Conservation (phyloP, 2,797 vertebrate genomes). For the Pelodytes ibericus region DNA sequence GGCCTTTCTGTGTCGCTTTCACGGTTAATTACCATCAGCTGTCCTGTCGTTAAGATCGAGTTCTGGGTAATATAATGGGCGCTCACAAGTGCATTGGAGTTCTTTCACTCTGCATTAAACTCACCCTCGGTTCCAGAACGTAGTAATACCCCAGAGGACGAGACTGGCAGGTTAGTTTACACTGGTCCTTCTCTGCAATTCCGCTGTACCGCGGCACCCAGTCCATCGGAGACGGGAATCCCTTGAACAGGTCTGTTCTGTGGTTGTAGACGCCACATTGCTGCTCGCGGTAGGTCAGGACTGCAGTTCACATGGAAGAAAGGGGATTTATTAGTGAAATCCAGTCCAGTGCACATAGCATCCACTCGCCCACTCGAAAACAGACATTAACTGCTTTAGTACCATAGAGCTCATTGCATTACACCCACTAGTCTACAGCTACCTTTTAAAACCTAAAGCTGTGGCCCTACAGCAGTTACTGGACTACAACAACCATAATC, state of each 20-base stretch:
- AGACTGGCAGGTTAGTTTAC: slow-evolving; percentile 73
- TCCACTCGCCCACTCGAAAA: too few relatives aligned
- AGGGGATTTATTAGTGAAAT: neutral
- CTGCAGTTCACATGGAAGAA: slow-evolving; percentile 44
- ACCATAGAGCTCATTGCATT: neutral
- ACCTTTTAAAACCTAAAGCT: neutral
- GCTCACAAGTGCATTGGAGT: too few relatives aligned
- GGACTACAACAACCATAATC: too few relatives aligned
- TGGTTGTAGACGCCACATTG: slow-evolving; percentile 72
- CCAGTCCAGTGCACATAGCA: too few relatives aligned
- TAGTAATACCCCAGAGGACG: slow-evolving; percentile 69
- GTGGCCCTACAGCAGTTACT: too few relatives aligned
- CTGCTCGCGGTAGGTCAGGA: slow-evolving; percentile 68
- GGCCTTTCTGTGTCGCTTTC: too few relatives aligned
- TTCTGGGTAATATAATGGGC: too few relatives aligned
- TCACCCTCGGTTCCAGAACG: slow-evolving; percentile 67
- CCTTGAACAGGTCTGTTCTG: slow-evolving; percentile 64
- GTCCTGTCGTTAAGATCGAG: too few relatives aligned
- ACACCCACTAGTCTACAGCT: neutral
- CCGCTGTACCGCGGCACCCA: slow-evolving; percentile 71
- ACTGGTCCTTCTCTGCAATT: slow-evolving; percentile 64
- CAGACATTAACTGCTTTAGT: too few relatives aligned
- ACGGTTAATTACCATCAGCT: too few relatives aligned
- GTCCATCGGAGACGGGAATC: slow-evolving; percentile 65
- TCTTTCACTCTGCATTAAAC: too few relatives aligned